These are phyloP conservation scores for Apteryx mantelli DNA, from an alignment of 2,113 vertebrate genomes.

Conservation along the genomic window DNA sequence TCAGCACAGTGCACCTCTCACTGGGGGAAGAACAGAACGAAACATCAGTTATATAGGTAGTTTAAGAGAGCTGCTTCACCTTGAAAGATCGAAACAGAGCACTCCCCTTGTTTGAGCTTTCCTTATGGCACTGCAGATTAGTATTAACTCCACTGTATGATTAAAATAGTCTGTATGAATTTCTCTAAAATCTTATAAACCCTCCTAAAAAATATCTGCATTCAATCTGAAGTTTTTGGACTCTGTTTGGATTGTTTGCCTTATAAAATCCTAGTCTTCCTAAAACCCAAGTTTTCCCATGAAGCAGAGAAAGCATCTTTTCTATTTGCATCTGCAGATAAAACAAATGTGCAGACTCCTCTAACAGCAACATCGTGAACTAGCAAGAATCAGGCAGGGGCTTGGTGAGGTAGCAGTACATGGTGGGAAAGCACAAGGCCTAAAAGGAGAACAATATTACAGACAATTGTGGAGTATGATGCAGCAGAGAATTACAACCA, in stretches of 20 bases:
- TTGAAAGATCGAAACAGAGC: background rate
- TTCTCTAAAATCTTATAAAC: background rate
- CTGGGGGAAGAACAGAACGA: background rate
- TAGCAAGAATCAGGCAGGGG: background rate
- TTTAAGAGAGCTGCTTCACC: background rate
- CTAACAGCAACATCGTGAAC: background rate
- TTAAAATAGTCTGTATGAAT: rapidly evolving
- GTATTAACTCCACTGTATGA: background rate
- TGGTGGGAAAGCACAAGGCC: background rate
- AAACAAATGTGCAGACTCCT: background rate
- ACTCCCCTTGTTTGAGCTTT: background rate
- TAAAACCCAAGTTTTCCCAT: background rate
- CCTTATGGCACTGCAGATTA: background rate
- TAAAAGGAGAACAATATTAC: background rate
- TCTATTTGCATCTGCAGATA: background rate
- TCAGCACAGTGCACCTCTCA: background rate
- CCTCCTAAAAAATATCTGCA: rapidly evolving
- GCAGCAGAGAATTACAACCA: background rate
- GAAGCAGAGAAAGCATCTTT: background rate
- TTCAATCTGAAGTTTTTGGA: background rate
- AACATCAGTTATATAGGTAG: background rate
- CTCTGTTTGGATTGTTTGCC: background rate
- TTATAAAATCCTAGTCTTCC: background rate
- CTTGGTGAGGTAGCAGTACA: background rate
- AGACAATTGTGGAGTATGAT: background rate